A percentile compares a stretch with the other conserved stretches of the same genome.
phyloP scores from a whole-genome alignment of 2,113 vertebrate species.

The Glaucidium brasilianum region DNA sequence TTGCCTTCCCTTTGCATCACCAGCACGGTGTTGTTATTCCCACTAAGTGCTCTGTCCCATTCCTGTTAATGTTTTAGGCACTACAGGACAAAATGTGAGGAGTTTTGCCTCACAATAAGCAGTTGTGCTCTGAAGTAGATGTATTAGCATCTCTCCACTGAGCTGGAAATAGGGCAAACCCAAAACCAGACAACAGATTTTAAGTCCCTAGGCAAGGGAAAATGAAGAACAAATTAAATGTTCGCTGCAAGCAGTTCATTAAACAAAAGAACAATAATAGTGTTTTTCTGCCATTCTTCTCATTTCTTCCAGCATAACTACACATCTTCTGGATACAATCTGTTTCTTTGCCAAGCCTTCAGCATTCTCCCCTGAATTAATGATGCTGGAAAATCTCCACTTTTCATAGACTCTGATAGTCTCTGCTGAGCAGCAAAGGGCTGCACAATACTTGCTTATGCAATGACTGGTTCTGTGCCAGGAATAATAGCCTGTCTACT shows the following conservation, averaged over 20 bases:
- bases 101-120: background rate
- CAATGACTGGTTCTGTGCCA: constrained; percentile 53
- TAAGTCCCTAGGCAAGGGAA: background rate
- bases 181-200: background rate
- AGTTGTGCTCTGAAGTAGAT: background rate
- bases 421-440: constrained; percentile 12
- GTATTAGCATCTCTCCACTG: background rate
- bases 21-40: background rate
- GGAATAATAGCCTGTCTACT: background rate
- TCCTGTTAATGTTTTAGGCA: background rate
- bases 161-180: constrained; percentile 2
- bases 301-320: constrained; percentile 31
- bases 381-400: constrained; percentile 60
- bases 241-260: background rate
- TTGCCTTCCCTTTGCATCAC: background rate
- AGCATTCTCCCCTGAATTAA: constrained; percentile 38
- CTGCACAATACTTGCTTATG: constrained; percentile 57
- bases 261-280: constrained; percentile 1
- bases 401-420: constrained; percentile 23
- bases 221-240: constrained; percentile 39
- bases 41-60: background rate
- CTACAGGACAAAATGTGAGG: background rate
- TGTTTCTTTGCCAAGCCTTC: constrained; percentile 31
- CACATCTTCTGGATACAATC: constrained; percentile 34
- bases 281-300: constrained; percentile 21